phyloP scores from a whole-genome alignment of 2,888 invertebrate species.

The Melieria omissa region DNA sequence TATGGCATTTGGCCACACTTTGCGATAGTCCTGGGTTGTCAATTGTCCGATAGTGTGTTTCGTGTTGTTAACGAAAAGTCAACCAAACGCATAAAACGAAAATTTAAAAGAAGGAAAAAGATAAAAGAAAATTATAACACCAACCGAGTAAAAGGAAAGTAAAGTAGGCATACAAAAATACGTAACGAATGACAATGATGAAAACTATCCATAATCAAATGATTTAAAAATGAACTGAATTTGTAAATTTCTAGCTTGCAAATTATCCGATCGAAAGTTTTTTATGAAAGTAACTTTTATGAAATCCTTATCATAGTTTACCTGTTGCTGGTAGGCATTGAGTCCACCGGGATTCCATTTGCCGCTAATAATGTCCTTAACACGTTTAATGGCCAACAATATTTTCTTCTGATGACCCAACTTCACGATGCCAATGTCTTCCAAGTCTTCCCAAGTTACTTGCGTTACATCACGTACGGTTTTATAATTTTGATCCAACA shows the following conservation, averaged over 20 bases:
- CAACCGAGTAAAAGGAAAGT: slow-evolving; percentile 3
- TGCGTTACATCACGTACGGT: slow-evolving; percentile 94
- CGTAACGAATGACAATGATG: slow-evolving; percentile 32
- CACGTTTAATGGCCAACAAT: slow-evolving; percentile 93
- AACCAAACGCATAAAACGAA: slow-evolving; percentile 24
- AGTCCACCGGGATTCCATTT: slow-evolving; percentile 71
- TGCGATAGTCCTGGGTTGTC: slow-evolving; percentile 56
- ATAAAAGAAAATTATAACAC: slow-evolving; percentile 30
- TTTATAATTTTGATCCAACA: slow-evolving; percentile 92
- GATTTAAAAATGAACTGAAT: neutral
- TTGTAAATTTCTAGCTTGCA: too few species aligned
- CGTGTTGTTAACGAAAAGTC: slow-evolving; percentile 5
- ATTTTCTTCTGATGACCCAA: slow-evolving; percentile 99
- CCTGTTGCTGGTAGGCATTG: slow-evolving; percentile 65
- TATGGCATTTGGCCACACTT: slow-evolving; percentile 61
- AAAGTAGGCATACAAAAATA: slow-evolving; percentile 30
- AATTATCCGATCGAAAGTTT: neutral
- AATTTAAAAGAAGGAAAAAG: slow-evolving; percentile 39
- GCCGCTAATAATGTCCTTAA: slow-evolving; percentile 91
- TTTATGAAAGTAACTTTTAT: neutral
- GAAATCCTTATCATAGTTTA: slow-evolving; percentile 33
- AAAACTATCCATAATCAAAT: slow-evolving; percentile 18
- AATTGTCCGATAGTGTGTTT: neutral
- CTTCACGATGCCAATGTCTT: slow-evolving; percentile 94
- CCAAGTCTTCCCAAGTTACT: slow-evolving; percentile 98